phyloP scores from a whole-genome alignment of 1,140 invertebrate species.

The Spodoptera litura region DNA sequence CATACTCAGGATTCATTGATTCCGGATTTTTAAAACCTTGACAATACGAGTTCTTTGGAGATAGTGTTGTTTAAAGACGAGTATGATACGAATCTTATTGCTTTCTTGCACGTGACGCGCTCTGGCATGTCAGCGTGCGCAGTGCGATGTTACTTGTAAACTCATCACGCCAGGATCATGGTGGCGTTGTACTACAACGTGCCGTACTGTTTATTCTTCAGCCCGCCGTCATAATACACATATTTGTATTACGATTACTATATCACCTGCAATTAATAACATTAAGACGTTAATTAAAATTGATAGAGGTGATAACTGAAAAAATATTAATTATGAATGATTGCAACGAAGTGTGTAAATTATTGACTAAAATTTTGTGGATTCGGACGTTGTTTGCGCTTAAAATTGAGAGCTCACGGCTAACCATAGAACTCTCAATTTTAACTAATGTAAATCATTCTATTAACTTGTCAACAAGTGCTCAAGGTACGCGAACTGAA shows the following conservation, averaged over 20 bases:
- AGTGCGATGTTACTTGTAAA: neutral
- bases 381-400: too few relatives aligned
- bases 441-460: too few relatives aligned
- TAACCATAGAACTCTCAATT: too few relatives aligned
- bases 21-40: too few relatives aligned
- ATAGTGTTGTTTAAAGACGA: too few relatives aligned
- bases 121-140: neutral
- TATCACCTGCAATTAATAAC: conserved; percentile 32
- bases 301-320: neutral
- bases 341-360: neutral
- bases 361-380: neutral
- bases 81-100: too few relatives aligned
- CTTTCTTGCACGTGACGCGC: too few relatives aligned
- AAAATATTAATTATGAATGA: neutral
- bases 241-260: conserved; percentile 28
- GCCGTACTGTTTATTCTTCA: conserved; percentile 10
- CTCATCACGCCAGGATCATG: conserved; percentile 34
- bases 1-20: too few relatives aligned
- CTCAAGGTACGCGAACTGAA: too few relatives aligned
- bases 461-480: too few relatives aligned
- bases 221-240: conserved; percentile 18
- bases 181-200: neutral
- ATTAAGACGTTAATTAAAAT: conserved; percentile 21
- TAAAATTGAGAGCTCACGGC: too few relatives aligned
- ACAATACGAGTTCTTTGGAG: too few relatives aligned